Conservation (phyloP, 2,888 invertebrate genomes). For the Trilocha varians region DNA sequence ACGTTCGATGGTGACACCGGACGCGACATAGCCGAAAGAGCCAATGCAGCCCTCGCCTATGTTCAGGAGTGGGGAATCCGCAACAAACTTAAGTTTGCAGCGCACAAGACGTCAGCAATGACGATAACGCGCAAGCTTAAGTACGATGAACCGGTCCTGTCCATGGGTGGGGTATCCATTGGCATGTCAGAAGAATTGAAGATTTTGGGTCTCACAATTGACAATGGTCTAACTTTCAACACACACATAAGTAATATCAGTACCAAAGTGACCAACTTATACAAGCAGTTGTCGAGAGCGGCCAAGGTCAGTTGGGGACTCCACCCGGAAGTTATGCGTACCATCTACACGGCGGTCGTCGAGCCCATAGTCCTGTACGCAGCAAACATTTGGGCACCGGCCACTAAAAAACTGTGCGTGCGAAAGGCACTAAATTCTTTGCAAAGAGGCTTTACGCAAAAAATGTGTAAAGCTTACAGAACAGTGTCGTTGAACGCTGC, state of each 20-base stretch:
- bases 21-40: slow-evolving; percentile 1
- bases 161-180: background rate
- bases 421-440: background rate
- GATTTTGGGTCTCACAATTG: slow-evolving; percentile 4
- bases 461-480: slow-evolving; percentile 9
- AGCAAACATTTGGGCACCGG: slow-evolving; percentile 1
- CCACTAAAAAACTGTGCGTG: background rate
- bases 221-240: slow-evolving; percentile 5
- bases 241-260: background rate
- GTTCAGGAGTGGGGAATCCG: slow-evolving; percentile 14
- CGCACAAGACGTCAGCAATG: slow-evolving; percentile 17
- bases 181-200: background rate
- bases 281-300: slow-evolving; percentile 7
- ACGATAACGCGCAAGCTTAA: slow-evolving; percentile 17
- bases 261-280: slow-evolving; percentile 6
- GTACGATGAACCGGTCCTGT: slow-evolving; percentile 12
- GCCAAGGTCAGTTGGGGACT: background rate
- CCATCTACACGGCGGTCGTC: slow-evolving; percentile 13
- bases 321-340: background rate
- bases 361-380: too few relatives aligned
- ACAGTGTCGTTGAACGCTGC: slow-evolving; percentile 13
- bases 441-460: background rate
- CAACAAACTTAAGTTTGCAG: too few relatives aligned
- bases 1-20: slow-evolving; percentile 8
- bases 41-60: slow-evolving; percentile 10